Base-by-base conservation (phyloP, 2,797 vertebrate genomes). In the Peromyscus aztecus region DNA sequence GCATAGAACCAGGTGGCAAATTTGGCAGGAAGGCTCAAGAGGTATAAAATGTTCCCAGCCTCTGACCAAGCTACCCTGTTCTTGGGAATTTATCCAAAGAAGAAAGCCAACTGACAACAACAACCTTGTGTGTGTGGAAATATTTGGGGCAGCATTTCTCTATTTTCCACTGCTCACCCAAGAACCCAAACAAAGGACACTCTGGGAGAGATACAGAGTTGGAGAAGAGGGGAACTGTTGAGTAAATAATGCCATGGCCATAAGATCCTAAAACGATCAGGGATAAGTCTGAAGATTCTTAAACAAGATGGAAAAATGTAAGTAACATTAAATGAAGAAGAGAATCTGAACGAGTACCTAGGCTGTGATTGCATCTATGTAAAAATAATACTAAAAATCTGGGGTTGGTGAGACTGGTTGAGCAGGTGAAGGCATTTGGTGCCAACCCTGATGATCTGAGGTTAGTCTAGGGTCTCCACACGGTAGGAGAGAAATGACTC, bases 1-100 rank as follows among this genome's bases (percentile, higher is more conserved):
- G 52, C 75, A 85, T 24, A 95, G 94, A 86, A 40, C 6, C 73
- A 92, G 75, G 27, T 71, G 94, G 37, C 31, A 94, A 90, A 91
- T 87, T 76, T 90, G 84, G 84, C 84, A 86, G 80, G 71, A 77
- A 95, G 91, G 92, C 86, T 93, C 37, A 83, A 96, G 85, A 95
- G 89, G 31, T 94, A 89, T 81, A 69, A 96, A 92, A 88, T 55
- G 63, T 84, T 83, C 86, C 61, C 40, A 93, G 76, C 46, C 82
- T 95, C 92, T 95, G 91, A 96, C 87, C 92, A 93, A 93, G 69
- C 94, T 95, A 95, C 86, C n/a, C 57, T 23, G 84, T 83, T 92
- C 90, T 88, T 52, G 95, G 90, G 90, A 94, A 96, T 94, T 92
- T 95, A 91, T 94, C 80, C 90, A 52, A 95, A 94, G 86, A 73